A percentile compares a stretch with the other conserved stretches of the same genome.
Conservation (phyloP, 2,113 vertebrate genomes). For the Nettapus auritus region DNA sequence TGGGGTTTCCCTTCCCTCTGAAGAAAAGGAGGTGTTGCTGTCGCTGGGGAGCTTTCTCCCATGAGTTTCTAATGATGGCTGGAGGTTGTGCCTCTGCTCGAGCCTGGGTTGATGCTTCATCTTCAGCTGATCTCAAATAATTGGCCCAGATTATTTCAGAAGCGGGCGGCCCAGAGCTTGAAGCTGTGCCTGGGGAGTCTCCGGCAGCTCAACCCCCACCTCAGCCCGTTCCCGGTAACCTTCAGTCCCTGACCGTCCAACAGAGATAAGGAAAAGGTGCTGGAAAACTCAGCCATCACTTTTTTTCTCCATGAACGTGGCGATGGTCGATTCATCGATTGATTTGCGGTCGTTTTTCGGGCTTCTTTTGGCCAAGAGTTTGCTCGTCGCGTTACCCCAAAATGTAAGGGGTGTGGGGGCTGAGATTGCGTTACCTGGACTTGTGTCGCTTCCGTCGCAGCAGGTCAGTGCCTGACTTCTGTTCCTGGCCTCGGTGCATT, state of each 20-base stretch:
- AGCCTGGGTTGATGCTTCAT: background rate
- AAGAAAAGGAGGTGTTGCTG: background rate
- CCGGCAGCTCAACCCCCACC: background rate
- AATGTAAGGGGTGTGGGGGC: accelerated
- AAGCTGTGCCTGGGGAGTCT: background rate
- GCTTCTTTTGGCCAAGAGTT: background rate
- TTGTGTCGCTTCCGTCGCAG: accelerated
- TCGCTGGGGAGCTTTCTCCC: background rate
- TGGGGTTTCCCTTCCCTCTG: background rate
- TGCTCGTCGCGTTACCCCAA: accelerated
- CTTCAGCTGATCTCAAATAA: background rate
- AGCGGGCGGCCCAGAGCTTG: background rate
- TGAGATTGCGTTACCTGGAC: accelerated
- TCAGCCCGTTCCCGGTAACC: background rate
- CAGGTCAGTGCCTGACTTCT: background rate
- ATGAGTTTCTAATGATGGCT: background rate
- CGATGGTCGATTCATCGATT: background rate
- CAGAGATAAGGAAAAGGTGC: background rate
- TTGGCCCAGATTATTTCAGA: too few species aligned
- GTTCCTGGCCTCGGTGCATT: background rate
- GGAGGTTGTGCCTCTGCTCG: background rate
- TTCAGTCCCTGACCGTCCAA: background rate
- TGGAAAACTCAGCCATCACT: background rate
- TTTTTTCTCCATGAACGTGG: background rate
- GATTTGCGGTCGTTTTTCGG: background rate